Evolutionary conservation across 2,888 invertebrate genomes (phyloP), one percentile per base, ranked within the genome.

Genomic region (Terebella lapidaria): DNA sequence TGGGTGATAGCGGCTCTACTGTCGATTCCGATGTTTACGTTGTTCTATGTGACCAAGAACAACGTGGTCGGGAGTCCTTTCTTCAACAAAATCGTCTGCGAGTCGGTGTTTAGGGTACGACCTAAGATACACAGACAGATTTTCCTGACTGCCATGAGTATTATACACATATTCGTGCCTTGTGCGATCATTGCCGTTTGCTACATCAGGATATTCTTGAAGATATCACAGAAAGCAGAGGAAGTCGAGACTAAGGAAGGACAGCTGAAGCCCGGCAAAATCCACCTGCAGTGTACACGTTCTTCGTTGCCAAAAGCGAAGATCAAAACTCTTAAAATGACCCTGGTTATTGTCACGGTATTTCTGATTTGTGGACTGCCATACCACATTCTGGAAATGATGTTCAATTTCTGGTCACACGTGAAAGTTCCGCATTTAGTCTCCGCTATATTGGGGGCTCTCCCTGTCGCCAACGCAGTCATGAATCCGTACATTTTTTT

Each of bases 241-340:
- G 74, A 74, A 60, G 68, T 69, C 46, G 59, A 67, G 20, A 62
- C 63, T 20, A 70, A 70, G 46, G 66, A 67, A 53, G 66, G 65
- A 52, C 65, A 69, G 29, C 35, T 28, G 24, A 15, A 29, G 2
- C 54, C 61, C 1, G 59, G 46, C 2, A 75, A 75, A 61, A 68
- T 78, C 26, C 72, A 73, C 27, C 68, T 77, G 15, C 76, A 75
- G 60, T 73, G 74, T 61, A 76, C 77, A 1, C 71, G 1, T 3
- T 76, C 76, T 26, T 75, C 79, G 0, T 69, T 81, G 25, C 76
- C 78, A 15, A 73, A 71, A 57, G 81, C 81, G 4, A 79, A 78
- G 66, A 70, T 75, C 18, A 81, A 80, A 63, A 80, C 79, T 1
- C 64, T 81, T 28, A 79, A 76, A 64, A 80, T 81, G 79, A 78